Evolutionary conservation across 2,888 invertebrate genomes (phyloP), one percentile per base, ranked within the genome.

Genomic region (Hyposoter didymator): DNA sequence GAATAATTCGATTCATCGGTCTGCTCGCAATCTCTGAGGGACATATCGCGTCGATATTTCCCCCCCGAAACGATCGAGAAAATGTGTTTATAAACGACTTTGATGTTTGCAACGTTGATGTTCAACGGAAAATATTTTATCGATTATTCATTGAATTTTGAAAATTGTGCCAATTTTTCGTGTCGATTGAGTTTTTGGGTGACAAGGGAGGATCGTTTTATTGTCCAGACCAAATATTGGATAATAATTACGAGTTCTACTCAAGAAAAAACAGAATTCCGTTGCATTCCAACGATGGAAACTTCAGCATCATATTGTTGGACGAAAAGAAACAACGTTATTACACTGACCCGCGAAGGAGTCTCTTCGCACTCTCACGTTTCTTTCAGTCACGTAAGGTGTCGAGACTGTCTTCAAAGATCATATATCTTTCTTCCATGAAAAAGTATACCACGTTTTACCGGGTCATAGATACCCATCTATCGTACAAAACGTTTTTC

Each of bases 341-440:
- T 85, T 79, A 82, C 70, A 66, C 64, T 78, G 82, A 85, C 85
- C 85, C n/a, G n/a, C 82, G 45, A 49, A 81, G 82, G 66, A 70
- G 49, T 39, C 62, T 45, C 62, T 70, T 69, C 66, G 67, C 52
- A 62, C 82, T 75, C 64, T 70, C 64, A 66, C 69, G 55, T 72
- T 79, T 82, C 72, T 82, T 79, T 73, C 28, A 59, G 85, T 82
- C 82, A 82, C 79, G 59, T 55, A 67, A 66, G 62, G 35, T 55
- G 70, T 59, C 59, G 12, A 14, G 49, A 74, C 73, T 52, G 19
- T 67, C 78, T 82, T 73, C 43, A n/a, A 22, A 62, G 66, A 75
- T 79, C 82, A 66, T 82, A 79, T 70, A 78, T 79, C 78, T 75
- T 39, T 49, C 67, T 47, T 39, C 32, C 62, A 66, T 78, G 78